These are phyloP conservation scores for Silvanus unidentatus DNA, from an alignment of 2,888 invertebrate species.

Conservation along the genomic window DNA sequence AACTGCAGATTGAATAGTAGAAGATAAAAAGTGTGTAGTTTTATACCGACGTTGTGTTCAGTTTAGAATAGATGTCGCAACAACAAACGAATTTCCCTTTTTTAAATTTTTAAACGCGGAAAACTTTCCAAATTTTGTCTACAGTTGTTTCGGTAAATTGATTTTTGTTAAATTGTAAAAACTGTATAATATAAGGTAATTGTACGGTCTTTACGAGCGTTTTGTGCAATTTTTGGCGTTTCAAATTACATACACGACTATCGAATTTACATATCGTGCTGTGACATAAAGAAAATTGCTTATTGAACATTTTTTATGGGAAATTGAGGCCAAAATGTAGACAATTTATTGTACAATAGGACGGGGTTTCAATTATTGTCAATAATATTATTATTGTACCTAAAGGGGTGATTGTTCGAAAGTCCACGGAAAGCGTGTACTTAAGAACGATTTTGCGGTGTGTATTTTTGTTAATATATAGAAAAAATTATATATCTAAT, in stretches of 20 bases:
- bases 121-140: too few species aligned
- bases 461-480: conserved; percentile 6
- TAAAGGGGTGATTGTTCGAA: too few species aligned
- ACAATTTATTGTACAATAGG: conserved; percentile 18
- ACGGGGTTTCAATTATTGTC: conserved; percentile 31
- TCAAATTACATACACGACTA: conserved; percentile 12
- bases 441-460: conserved; percentile 9
- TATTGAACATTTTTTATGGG: conserved; percentile 9
- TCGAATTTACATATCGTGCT: conserved; percentile 46
- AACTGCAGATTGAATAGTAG: conserved; percentile 19
- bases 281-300: conserved; percentile 29
- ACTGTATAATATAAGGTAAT: conserved; percentile 4
- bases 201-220: conserved; percentile 9
- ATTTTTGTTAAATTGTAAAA: conserved; percentile 6
- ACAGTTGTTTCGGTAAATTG: too few species aligned
- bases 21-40: conserved; percentile 11
- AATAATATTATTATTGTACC: too few species aligned
- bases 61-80: conserved; percentile 5
- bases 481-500: conserved; percentile 9
- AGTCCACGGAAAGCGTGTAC: conserved; percentile 9
- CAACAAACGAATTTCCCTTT: too few species aligned
- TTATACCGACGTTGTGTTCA: conserved; percentile 21
- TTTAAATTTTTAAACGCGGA: too few species aligned
- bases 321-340: not conserved
- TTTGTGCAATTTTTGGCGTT: conserved; percentile 27